Conservation (phyloP, 2,888 invertebrate species). For the Noctua pronuba region DNA sequence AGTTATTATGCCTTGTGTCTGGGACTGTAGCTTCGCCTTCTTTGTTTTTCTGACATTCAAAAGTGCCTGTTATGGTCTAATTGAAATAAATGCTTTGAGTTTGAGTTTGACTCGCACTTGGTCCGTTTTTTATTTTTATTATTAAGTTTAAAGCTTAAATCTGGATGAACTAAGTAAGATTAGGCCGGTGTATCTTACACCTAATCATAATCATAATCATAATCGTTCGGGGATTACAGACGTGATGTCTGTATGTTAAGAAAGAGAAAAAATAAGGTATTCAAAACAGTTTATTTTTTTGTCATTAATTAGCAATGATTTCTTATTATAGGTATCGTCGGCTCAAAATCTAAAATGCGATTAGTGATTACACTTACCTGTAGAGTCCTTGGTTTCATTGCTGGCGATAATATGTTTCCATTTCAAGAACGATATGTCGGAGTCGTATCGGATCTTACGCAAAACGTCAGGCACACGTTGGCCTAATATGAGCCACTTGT, state of each 20-base stretch:
- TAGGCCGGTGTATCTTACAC: too few species aligned
- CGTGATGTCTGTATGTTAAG: background rate
- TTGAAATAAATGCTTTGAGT: too few species aligned
- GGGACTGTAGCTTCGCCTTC: too few species aligned
- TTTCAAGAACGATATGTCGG: constrained; percentile 73
- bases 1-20: too few species aligned
- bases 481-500: constrained; percentile 80
- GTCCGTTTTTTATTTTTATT: too few species aligned
- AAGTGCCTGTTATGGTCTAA: too few species aligned
- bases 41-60: too few species aligned
- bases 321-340: background rate
- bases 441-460: constrained; percentile 75
- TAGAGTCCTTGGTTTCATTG: constrained; percentile 15
- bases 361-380: background rate
- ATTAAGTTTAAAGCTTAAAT: background rate
- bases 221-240: background rate
- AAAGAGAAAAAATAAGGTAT: background rate
- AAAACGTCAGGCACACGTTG: constrained; percentile 69
- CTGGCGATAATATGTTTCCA: constrained; percentile 1
- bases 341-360: background rate
- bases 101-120: too few species aligned
- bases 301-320: background rate
- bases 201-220: too few species aligned
- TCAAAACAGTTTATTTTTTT: background rate
- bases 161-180: background rate